Evolutionary conservation across 1,140 invertebrate species (phyloP).

Genomic region (Drosophila nebulosa): DNA sequence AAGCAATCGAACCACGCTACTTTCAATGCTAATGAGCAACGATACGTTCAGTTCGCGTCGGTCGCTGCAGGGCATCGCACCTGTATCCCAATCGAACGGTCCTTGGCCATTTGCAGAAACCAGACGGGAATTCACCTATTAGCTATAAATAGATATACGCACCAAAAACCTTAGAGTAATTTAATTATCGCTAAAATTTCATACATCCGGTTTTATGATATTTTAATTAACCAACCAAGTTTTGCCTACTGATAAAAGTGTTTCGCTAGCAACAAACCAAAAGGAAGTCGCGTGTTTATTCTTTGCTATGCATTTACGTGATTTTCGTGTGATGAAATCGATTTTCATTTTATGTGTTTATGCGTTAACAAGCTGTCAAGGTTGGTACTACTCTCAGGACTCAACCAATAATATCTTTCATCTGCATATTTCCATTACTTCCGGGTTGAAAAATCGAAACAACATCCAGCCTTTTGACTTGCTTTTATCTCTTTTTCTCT

Average conservation of each 20-base stretch:
- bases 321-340: conserved; percentile 21
- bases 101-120: conserved; percentile 6
- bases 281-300: conserved; percentile 19
- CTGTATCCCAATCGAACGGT: conserved; percentile 6
- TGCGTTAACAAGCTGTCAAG: conserved; percentile 30
- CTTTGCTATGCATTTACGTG: conserved; percentile 35
- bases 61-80: conserved; percentile 62
- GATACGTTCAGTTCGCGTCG: conserved; percentile 59
- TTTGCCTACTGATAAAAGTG: conserved; percentile 39
- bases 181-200: conserved; percentile 33
- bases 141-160: neutral
- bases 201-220: conserved; percentile 36
- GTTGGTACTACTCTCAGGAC: conserved; percentile 38
- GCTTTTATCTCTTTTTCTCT: no score
- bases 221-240: conserved; percentile 56
- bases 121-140: neutral
- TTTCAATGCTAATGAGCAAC: conserved; percentile 53
- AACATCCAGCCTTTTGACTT: no score
- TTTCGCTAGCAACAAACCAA: conserved; percentile 26
- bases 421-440: no score
- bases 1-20: conserved; percentile 24
- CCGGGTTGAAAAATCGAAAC: no score
- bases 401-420: neutral
- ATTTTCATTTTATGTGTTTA: conserved; percentile 23
- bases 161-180: conserved; percentile 24